phyloP scores from a whole-genome alignment of 37 sponge, comb jelly and placozoan species.

The Haliclona indistincta region DNA sequence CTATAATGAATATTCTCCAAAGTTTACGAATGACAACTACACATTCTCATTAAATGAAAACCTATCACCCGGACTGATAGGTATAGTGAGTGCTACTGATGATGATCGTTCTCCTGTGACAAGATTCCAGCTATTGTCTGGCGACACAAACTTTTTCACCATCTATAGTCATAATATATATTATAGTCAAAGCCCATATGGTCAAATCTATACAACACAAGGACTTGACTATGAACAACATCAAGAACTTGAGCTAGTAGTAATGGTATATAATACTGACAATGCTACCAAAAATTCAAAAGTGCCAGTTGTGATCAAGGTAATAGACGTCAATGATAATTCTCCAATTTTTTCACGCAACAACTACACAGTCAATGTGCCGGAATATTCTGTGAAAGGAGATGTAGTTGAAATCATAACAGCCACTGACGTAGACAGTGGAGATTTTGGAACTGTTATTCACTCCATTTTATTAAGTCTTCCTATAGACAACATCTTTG shows the following conservation, averaged over 20 bases:
- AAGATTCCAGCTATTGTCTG: neutral
- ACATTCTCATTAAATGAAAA: constrained; percentile 56
- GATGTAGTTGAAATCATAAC: constrained; percentile 11
- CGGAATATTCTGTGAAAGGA: constrained; percentile 36
- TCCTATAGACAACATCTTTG: constrained; percentile 29
- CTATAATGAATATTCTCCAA: constrained; percentile 63
- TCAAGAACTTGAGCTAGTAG: neutral
- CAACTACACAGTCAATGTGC: neutral
- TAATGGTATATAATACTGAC: neutral
- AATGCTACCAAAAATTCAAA: neutral
- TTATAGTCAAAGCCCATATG: too few relatives aligned
- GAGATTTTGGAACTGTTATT: neutral
- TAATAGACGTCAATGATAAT: constrained; percentile 54
- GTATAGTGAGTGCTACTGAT: constrained; percentile 18
- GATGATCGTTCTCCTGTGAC: neutral
- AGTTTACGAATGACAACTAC: constrained; percentile 30
- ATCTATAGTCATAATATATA: neutral
- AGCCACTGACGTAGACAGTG: constrained; percentile 50
- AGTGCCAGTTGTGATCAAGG: constrained; percentile 26
- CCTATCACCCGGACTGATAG: neutral
- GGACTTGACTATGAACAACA: constrained; percentile 1
- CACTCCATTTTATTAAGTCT: constrained; percentile 19
- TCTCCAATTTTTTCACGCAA: constrained; percentile 31
- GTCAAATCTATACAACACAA: neutral
- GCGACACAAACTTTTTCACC: neutral